Evolutionary conservation across 1,140 invertebrate species (phyloP), one percentile per base, ranked within the genome.

Genomic region (Drosophila sucinea): DNA sequence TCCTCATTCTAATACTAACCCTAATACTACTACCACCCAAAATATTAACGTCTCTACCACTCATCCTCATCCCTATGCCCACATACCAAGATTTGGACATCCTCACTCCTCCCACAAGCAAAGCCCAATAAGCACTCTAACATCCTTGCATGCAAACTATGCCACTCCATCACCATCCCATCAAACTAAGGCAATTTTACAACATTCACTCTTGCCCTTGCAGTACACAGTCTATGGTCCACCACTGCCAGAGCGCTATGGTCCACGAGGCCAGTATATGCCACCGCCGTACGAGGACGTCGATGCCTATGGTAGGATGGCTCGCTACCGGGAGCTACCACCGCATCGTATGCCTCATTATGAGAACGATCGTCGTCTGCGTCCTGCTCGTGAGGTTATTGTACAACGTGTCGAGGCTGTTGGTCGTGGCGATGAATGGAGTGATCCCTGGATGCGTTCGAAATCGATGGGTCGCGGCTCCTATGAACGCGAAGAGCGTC

Each of bases 361-460:
- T 41, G 91, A 92, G 79, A 91, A 92, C 61, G 91, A 92, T 54
- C 93, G 95, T 17, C 93, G 94, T 17, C 94, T 95, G 32, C 93
- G 95, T 27, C 94, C 95, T 0, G 95, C 95, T 0, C 93, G 96
- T 1, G 96, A 97, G 92, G 96, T 97, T 0, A 96, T 96, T 57
- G 95, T 96, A 1, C 95, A 96, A 81, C 93, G 95, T 5, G 94
- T 95, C 8, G 95, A 96, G 72, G 92, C 93, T 38, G 91, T 93
- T 3, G 93, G 93, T 3, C 93, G 96, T 72, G 95, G 94, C 4
- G 97, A 98, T 89, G 97, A 98, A 87, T 98, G 97, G 97, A 96
- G 96, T 27, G 97, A 98, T 93, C 97, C 97, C 1, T 98, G 97
- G 97, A 97, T 97, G 96, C 92, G 96, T 6, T 94, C 94, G 7